These are phyloP conservation scores for Sanderia malayensis DNA, from an alignment of 30 jellyfish, hydroid and myxozoan species.

Conservation along the genomic window DNA sequence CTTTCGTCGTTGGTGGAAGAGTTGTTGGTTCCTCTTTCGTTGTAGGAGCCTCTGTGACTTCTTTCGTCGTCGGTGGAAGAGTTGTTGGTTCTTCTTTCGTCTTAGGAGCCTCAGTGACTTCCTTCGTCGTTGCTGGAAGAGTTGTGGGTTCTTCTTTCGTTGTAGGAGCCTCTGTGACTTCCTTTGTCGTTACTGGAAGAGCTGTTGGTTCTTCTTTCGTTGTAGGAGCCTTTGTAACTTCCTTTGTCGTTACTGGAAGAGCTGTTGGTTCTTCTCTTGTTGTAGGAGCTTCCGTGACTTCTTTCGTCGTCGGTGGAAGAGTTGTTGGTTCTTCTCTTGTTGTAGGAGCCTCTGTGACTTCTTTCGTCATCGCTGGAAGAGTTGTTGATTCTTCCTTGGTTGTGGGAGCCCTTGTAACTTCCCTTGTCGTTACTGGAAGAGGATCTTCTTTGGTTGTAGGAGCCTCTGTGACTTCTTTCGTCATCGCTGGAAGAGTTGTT, in stretches of 20 bases:
- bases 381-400: not conserved
- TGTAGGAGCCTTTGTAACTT: not conserved
- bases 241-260: not conserved
- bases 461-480: not conserved
- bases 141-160: not conserved
- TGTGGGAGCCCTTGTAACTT: not conserved
- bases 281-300: not conserved
- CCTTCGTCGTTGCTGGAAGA: constrained; percentile 7
- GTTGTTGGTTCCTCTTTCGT: not conserved
- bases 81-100: not conserved
- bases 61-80: constrained; percentile 1
- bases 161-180: not conserved
- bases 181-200: constrained; percentile 5
- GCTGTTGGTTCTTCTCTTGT: not conserved
- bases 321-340: not conserved
- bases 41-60: not conserved
- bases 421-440: not conserved
- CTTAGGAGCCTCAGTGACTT: not conserved
- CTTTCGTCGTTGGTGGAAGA: constrained; percentile 8
- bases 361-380: not conserved
- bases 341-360: not conserved
- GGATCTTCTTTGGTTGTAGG: not conserved
- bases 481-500: constrained; percentile 1
- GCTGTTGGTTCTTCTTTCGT: not conserved
- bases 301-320: not conserved